Evolutionary conservation across 2,888 invertebrate genomes (phyloP), one percentile per base, ranked within the genome.

Genomic region (Temnothorax ravouxi): DNA sequence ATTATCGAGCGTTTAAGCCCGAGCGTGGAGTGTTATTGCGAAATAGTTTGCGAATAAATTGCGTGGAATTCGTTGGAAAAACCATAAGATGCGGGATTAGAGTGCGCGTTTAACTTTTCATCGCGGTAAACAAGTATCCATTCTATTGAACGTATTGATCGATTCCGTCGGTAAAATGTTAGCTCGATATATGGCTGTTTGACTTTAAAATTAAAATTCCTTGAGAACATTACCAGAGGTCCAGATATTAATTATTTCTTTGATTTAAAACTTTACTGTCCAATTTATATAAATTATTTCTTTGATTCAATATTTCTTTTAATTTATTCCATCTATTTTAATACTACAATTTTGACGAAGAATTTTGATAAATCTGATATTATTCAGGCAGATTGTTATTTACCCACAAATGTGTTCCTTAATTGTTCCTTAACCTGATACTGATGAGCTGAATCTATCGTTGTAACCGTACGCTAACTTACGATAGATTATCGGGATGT

Each of bases 11-110:
- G 18, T 59, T 71, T 50, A 47, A 80, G 25, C 59, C 34, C 56
- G 21, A 41, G 69, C 47, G 15, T 50, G 34, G 44, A 47, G 56
- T 80, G 72, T 80, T 80, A 80, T 80, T 80, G 79, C 79, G 34
- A 80, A 80, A 80, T 80, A 80, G 72, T 80, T 80, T 38, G 38
- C 50, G 25, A 61, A 80, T 59, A 72, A 80, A 72, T 80, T 54
- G 79, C 25, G 13, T 18, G 72, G 79, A 80, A 72, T 80, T 80
- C 47, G 50, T 15, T 25, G 59, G 79, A 72, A 80, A 72, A 80
- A 72, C 59, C 47, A 25, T 59, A 80, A 80, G 79, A 72, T 15
- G 29, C 29, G 25, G 47, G 47, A 47, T 72, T 59, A 72, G 59
- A 80, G 25, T 25, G 59, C 25, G 34, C 21, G 54, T 15, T 72